Conservation (phyloP, 2,888 invertebrate species). For the Troides aeacus region DNA sequence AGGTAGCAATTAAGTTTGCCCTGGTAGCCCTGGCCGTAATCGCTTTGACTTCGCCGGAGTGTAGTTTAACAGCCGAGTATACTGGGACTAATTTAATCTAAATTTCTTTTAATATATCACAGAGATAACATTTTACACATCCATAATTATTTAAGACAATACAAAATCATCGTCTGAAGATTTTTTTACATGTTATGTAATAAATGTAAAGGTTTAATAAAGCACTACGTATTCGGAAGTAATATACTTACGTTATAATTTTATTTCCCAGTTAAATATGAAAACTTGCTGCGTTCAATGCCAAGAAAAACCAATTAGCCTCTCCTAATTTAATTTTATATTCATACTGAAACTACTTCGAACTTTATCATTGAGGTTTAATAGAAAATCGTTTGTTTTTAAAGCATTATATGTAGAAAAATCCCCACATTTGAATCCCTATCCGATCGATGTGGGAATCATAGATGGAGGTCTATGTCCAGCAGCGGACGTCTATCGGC, state of each 20-base stretch:
- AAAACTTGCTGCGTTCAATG: neutral
- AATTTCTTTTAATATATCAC: neutral
- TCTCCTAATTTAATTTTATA: neutral
- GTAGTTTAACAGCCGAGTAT: neutral
- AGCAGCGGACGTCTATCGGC: too few species aligned
- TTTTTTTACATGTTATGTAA: too few species aligned
- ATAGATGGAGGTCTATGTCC: too few species aligned
- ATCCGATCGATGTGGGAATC: too few species aligned
- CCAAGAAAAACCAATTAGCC: neutral
- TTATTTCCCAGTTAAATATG: neutral
- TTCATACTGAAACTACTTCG: neutral
- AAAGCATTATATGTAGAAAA: too few species aligned
- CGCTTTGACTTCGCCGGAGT: neutral
- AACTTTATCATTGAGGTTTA: neutral
- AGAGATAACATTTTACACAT: neutral
- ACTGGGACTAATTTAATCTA: neutral
- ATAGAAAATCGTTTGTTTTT: neutral
- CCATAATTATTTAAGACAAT: neutral
- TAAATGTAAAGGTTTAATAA: too few species aligned
- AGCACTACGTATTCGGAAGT: neutral
- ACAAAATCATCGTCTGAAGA: too few species aligned
- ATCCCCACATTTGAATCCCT: too few species aligned
- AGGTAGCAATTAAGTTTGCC: constrained; percentile 4
- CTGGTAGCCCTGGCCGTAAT: neutral
- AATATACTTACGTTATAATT: neutral